Base-by-base conservation (phyloP, 35 echinoderm and acorn worm species). In the Acanthaster planci region DNA sequence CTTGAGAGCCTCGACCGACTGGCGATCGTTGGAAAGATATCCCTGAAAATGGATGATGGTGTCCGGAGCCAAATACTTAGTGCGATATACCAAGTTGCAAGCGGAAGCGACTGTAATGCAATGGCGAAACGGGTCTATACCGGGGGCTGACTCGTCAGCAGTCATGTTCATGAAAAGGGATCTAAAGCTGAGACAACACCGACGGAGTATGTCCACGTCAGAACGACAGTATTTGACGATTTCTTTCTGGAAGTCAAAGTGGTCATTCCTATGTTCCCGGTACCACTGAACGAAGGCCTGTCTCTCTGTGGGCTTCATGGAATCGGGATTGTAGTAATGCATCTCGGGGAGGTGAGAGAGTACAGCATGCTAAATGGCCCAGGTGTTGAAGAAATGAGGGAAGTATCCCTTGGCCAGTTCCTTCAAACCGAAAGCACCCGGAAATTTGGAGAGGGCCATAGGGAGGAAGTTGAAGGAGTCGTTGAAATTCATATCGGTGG, bases 391-490 rank as follows among this genome's bases (percentile, higher is more conserved):
- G 0, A 86, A 78, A 57, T 92, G 82, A 14, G 90, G 86, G 79
- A 97, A 97, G 53, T 77, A 97, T 0, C 94, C 90, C 67, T 97
- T 92, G 21, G 88, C 77, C 31, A 92, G 37, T 34, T 97, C 90
- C 14, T 57, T 51, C 3, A 97, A 38, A 5, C 55, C 82, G 89
- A 97, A 97, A 2, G 86, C 90, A 22, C 64, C 83, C 16, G 94
- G 60, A 76, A 92, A n/a, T n/a, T n/a, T n/a, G n/a, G n/a, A n/a
- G n/a, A n/a, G n/a, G n/a, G n/a, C n/a, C n/a, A n/a, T n/a, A 79
- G 10, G 57, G 39, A 9, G 89, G 58, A 2, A 92, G 81, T n/a
- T n/a, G n/a, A n/a, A n/a, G n/a, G n/a, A n/a, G n/a, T n/a, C n/a
- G n/a, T n/a, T n/a, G n/a, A n/a, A n/a, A n/a, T n/a, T n/a, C n/a